These are phyloP conservation scores for Acanthococcus lagerstroemiae DNA, from an alignment of 2,888 invertebrate species.

Conservation along the genomic window DNA sequence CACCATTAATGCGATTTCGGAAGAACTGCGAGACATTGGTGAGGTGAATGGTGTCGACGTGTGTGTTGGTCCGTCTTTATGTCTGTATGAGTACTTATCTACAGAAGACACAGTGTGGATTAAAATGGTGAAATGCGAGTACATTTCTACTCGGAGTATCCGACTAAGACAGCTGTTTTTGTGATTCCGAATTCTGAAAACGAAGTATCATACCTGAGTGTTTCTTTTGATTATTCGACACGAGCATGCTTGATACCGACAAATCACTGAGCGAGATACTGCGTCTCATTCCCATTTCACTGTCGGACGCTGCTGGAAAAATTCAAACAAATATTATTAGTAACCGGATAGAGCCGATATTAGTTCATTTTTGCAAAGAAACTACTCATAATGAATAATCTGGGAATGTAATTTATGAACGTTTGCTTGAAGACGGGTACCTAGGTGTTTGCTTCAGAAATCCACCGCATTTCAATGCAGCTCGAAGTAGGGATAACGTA, in stretches of 20 bases:
- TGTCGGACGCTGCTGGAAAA: constrained; percentile 37
- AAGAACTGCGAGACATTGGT: constrained; percentile 23
- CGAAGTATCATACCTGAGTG: constrained; percentile 3
- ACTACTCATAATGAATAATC: too few relatives aligned
- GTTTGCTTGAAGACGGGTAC: too few relatives aligned
- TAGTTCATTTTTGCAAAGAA: too few relatives aligned
- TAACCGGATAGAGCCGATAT: too few relatives aligned
- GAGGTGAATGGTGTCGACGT: constrained; percentile 23
- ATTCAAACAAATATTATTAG: not conserved
- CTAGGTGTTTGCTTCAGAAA: too few relatives aligned
- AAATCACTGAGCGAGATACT: constrained; percentile 73
- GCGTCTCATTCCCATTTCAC: constrained; percentile 54
- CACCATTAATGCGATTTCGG: constrained; percentile 31
- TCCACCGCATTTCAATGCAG: too few relatives aligned
- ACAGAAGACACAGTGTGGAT: not conserved
- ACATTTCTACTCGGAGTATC: not conserved
- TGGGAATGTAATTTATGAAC: too few relatives aligned
- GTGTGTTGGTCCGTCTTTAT: constrained; percentile 16
- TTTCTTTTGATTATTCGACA: constrained; percentile 23
- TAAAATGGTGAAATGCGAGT: not conserved
- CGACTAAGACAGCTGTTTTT: too few relatives aligned
- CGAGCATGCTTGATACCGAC: constrained; percentile 38
- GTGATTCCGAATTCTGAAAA: too few relatives aligned
- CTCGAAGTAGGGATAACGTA: too few relatives aligned
- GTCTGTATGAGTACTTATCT: constrained; percentile 19